A percentile compares a stretch with the other conserved stretches of the same genome.
These are phyloP conservation scores for Crioceris asparagi DNA, from an alignment of 2,888 invertebrate genomes.

Conservation along the genomic window DNA sequence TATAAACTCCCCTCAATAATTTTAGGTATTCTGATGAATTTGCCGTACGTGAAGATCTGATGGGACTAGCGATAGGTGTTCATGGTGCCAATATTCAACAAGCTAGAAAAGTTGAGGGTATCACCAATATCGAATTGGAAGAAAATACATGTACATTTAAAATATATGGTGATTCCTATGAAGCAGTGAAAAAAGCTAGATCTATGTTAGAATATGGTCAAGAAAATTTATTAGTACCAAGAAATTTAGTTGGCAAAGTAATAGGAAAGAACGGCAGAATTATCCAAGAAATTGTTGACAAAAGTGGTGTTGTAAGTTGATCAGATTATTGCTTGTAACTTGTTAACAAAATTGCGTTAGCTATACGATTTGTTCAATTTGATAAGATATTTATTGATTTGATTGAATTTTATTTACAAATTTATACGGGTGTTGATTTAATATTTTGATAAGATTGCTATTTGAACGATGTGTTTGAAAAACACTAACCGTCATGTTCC, in stretches of 20 bases:
- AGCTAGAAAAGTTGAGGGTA: constrained; percentile 86
- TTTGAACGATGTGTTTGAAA: too few relatives aligned
- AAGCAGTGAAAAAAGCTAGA: constrained; percentile 86
- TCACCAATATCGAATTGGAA: constrained; percentile 91
- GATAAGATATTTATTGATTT: too few relatives aligned
- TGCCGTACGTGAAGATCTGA: constrained; percentile 88
- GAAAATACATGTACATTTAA: constrained; percentile 93
- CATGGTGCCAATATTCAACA: constrained; percentile 95
- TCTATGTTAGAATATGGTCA: constrained; percentile 94
- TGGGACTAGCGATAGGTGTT: constrained; percentile 98
- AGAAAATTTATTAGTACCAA: constrained; percentile 90
- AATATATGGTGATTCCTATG: constrained; percentile 87
- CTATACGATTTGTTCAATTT: too few relatives aligned
- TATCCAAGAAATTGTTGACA: constrained; percentile 99
- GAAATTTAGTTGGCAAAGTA: constrained; percentile 91
- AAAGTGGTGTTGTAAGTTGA: constrained; percentile 93
- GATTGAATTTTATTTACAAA: too few relatives aligned
- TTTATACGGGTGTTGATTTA: too few relatives aligned
- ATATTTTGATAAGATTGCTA: too few relatives aligned
- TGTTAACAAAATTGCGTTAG: too few relatives aligned
- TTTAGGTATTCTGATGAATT: constrained; percentile 85
- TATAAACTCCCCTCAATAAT: too few relatives aligned
- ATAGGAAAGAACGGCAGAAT: constrained; percentile 97
- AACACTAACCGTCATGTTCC: too few relatives aligned
- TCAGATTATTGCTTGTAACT: too few relatives aligned